Conservation (phyloP, 2,888 invertebrate species). For the Monopis laevigella region DNA sequence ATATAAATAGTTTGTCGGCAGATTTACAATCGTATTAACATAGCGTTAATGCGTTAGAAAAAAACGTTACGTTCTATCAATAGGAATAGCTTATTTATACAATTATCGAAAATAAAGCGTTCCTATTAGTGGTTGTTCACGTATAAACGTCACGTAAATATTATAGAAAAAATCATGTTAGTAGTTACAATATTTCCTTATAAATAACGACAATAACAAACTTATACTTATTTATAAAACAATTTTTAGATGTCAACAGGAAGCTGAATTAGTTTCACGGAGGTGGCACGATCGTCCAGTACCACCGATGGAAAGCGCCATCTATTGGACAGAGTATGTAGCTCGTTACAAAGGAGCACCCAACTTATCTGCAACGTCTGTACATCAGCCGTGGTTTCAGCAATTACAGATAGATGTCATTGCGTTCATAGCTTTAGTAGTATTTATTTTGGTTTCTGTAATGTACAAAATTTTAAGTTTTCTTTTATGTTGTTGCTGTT, state of each 20-base stretch:
- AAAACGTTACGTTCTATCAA: too few relatives aligned
- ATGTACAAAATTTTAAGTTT: slow-evolving; percentile 40
- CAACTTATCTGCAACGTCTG: slow-evolving; percentile 41
- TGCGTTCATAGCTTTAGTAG: slow-evolving; percentile 40
- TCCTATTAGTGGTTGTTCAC: too few relatives aligned
- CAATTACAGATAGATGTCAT: slow-evolving; percentile 52
- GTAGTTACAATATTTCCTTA: too few relatives aligned
- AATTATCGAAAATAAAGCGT: too few relatives aligned
- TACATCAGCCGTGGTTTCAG: slow-evolving; percentile 41
- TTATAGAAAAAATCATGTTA: too few relatives aligned
- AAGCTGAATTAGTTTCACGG: slow-evolving; percentile 49
- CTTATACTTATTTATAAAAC: too few relatives aligned
- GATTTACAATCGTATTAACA: too few relatives aligned
- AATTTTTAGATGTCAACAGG: slow-evolving; percentile 46
- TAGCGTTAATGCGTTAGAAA: too few relatives aligned
- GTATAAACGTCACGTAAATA: too few relatives aligned
- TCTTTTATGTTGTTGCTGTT: slow-evolving; percentile 44
- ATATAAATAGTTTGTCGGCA: too few relatives aligned
- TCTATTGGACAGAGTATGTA: slow-evolving; percentile 70
- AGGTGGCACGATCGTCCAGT: slow-evolving; percentile 63
- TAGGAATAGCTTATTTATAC: too few relatives aligned
- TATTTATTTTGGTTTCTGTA: slow-evolving; percentile 38
- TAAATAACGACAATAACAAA: too few relatives aligned
- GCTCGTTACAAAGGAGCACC: slow-evolving; percentile 52
- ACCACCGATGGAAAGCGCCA: slow-evolving; percentile 59